phyloP scores from a whole-genome alignment of 1,140 invertebrate species.

The Coboldia fuscipes region DNA sequence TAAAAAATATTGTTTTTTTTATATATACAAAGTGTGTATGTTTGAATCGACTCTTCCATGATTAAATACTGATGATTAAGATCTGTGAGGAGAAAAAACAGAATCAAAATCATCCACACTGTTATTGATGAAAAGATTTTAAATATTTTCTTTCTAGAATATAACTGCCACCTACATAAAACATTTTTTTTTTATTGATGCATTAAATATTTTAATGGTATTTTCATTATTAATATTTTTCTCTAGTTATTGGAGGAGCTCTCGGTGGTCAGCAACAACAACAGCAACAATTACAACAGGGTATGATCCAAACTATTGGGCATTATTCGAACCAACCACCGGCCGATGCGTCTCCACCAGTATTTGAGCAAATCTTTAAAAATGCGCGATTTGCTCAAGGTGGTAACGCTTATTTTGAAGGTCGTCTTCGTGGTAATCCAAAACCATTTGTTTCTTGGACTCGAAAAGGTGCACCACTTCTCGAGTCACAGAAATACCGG shows the following conservation, averaged over 20 bases:
- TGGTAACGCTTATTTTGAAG: conserved; percentile 80
- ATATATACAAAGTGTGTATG: too few species aligned
- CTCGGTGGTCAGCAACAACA: too few species aligned
- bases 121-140: background rate
- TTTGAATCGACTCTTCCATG: too few species aligned
- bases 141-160: background rate
- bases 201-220: too few species aligned
- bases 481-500: conserved; percentile 60
- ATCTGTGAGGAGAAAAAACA: background rate
- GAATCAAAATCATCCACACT: background rate
- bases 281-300: too few species aligned
- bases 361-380: conserved; percentile 83
- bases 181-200: too few species aligned
- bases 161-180: too few species aligned
- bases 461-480: conserved; percentile 60
- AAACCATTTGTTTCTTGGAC: conserved; percentile 90
- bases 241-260: too few species aligned
- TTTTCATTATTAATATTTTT: too few species aligned
- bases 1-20: too few species aligned
- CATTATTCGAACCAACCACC: too few species aligned
- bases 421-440: conserved; percentile 74
- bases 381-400: conserved; percentile 86
- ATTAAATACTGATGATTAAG: too few species aligned
- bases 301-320: conserved; percentile 4
- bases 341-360: conserved; percentile 60